Conservation (phyloP, 2,888 invertebrate species). For the Pristionchus exspectatus region DNA sequence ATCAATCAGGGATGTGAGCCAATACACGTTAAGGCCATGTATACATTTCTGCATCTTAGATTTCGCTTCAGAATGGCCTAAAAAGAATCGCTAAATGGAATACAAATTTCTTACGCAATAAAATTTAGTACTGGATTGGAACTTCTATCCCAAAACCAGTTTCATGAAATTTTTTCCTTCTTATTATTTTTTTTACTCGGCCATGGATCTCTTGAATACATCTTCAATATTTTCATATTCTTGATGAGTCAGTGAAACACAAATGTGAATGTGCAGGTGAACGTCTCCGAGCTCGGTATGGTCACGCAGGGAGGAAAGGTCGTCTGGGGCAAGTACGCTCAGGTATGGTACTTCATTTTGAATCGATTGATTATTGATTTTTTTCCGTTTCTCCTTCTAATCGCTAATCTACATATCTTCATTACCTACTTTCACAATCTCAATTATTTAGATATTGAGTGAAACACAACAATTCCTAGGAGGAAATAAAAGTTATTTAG, state of each 20-base stretch:
- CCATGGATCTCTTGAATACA: too few relatives aligned
- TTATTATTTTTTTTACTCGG: too few relatives aligned
- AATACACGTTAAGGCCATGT: too few relatives aligned
- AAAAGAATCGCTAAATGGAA: too few relatives aligned
- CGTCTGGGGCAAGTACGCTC: constrained; percentile 99
- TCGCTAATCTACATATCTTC: background rate
- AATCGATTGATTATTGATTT: background rate
- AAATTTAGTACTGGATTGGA: background rate
- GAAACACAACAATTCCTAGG: too few relatives aligned
- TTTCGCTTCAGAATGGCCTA: too few relatives aligned
- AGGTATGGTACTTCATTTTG: constrained; percentile 47
- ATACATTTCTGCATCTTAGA: too few relatives aligned
- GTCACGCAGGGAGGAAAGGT: constrained; percentile 97
- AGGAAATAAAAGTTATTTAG: too few relatives aligned
- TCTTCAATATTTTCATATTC: background rate
- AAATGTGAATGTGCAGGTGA: constrained; percentile 82
- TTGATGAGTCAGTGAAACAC: background rate
- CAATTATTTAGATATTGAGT: too few relatives aligned
- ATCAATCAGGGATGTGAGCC: too few relatives aligned
- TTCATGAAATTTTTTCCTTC: too few relatives aligned
- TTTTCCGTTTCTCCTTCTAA: background rate
- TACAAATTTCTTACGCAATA: too few relatives aligned
- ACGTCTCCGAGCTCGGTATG: constrained; percentile 97
- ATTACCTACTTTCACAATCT: background rate
- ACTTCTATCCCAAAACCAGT: background rate